Percentiles rank a stretch among this genome's conserved stretches.
Evolutionary conservation across 2,113 vertebrate genomes (phyloP).

Genomic region (western clawed frog (Xenopus tropicalis)): DNA sequence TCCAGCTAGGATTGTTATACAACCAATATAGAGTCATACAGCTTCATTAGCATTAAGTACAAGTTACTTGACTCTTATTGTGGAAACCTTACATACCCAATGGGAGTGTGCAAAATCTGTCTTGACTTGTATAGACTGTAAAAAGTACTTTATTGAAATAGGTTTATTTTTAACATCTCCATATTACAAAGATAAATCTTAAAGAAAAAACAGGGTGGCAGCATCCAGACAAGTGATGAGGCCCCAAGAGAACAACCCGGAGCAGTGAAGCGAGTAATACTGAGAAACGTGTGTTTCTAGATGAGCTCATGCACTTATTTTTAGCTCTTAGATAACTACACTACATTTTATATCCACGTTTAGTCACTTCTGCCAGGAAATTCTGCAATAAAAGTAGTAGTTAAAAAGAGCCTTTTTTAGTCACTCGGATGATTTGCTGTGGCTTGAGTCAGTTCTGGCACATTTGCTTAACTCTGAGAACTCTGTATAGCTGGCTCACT

Average conservation of each 20-base stretch:
- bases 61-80: too few relatives aligned
- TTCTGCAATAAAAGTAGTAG: constrained; percentile 50
- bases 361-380: constrained; percentile 33
- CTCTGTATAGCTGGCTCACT: constrained; percentile 34
- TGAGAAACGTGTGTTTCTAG: constrained; percentile 9
- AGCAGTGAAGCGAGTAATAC: constrained; percentile 18
- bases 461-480: constrained; percentile 21
- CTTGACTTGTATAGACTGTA: too few relatives aligned
- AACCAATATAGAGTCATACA: too few relatives aligned
- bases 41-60: too few relatives aligned
- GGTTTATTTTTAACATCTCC: constrained; percentile 4
- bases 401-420: constrained; percentile 40
- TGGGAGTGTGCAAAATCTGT: too few relatives aligned
- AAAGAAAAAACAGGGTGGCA: constrained; percentile 12
- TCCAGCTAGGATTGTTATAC: too few relatives aligned
- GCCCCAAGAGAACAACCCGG: constrained; percentile 2
- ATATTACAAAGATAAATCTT: not conserved
- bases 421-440: constrained; percentile 44
- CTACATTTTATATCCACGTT: constrained; percentile 26
- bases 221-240: constrained; percentile 9
- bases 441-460: constrained; percentile 43
- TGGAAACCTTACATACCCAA: too few relatives aligned
- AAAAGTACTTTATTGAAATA: not conserved
- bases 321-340: constrained; percentile 46
- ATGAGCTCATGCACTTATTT: constrained; percentile 42